Evolutionary conservation across 1,140 invertebrate species (phyloP).

Genomic region (Drosophila fuyamai): DNA sequence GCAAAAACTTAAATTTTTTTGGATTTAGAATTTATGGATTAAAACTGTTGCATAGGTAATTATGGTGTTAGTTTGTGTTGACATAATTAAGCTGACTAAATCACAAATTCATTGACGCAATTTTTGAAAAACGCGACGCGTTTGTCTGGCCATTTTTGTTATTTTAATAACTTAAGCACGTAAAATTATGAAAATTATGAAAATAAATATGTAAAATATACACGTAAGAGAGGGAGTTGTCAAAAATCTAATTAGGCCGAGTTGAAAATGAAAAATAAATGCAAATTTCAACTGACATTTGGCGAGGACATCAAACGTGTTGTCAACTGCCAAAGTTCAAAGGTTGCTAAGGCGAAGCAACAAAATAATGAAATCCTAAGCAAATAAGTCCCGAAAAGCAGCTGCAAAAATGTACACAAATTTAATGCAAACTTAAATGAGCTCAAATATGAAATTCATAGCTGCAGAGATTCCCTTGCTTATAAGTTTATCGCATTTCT

Average conservation of each 20-base stretch:
- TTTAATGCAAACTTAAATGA: slow-evolving; percentile 67
- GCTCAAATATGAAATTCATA: slow-evolving; percentile 40
- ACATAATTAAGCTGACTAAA: slow-evolving; percentile 61
- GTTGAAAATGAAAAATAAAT: slow-evolving; percentile 33
- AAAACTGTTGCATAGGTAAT: slow-evolving; percentile 72
- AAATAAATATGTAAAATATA: slow-evolving; percentile 66
- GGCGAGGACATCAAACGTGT: slow-evolving; percentile 34
- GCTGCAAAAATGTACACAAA: slow-evolving; percentile 65
- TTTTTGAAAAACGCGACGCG: slow-evolving; percentile 36
- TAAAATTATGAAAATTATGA: slow-evolving; percentile 80
- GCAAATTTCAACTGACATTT: slow-evolving; percentile 54
- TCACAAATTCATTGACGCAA: slow-evolving; percentile 48
- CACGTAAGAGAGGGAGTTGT: slow-evolving; percentile 5
- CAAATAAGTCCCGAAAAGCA: slow-evolving; percentile 63
- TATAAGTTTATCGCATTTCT: slow-evolving; percentile 74
- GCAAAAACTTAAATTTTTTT: slow-evolving; percentile 29
- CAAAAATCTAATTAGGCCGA: slow-evolving; percentile 65
- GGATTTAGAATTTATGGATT: slow-evolving; percentile 55
- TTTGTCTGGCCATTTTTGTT: slow-evolving; percentile 35
- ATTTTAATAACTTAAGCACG: slow-evolving; percentile 81
- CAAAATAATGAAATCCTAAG: slow-evolving; percentile 49
- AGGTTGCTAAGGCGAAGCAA: slow-evolving; percentile 52
- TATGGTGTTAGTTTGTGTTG: slow-evolving; percentile 45
- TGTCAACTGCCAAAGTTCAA: slow-evolving; percentile 56
- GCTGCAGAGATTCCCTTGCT: slow-evolving; percentile 19